Evolutionary conservation across 2,113 vertebrate genomes (phyloP).

Genomic region (Cnemophilus loriae): DNA sequence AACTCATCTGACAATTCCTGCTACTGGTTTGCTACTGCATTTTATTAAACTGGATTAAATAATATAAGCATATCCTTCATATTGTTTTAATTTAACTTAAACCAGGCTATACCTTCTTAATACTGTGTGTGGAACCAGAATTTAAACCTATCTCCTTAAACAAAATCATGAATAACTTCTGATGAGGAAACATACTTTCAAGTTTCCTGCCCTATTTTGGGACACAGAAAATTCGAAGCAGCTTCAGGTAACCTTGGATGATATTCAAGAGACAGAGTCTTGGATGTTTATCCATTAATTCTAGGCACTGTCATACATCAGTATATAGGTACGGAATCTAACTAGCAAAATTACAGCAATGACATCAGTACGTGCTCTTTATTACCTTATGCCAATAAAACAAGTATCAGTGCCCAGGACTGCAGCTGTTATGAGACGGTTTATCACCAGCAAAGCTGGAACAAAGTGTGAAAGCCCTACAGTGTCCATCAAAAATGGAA

Average conservation of each 20-base stretch:
- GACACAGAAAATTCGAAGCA: background rate
- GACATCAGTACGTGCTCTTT: background rate
- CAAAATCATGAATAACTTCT: background rate
- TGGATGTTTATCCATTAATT: background rate
- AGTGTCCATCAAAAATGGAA: background rate
- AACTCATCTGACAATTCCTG: background rate
- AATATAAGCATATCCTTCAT: accelerated
- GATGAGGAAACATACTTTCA: background rate
- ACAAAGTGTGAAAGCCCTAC: background rate
- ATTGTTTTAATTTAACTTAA: background rate
- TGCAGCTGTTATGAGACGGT: background rate
- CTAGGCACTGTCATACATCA: background rate
- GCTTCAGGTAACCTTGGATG: background rate
- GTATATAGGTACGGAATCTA: background rate
- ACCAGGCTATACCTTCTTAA: background rate
- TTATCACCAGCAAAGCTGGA: background rate
- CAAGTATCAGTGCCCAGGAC: background rate
- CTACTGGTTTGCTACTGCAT: background rate
- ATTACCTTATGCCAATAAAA: background rate
- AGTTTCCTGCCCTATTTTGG: background rate
- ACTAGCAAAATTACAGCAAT: background rate
- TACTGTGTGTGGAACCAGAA: background rate
- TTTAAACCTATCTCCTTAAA: background rate
- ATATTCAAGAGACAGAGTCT: background rate
- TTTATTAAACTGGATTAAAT: background rate